These are phyloP conservation scores for Chromoteleia sp. DNA, from an alignment of 2,888 invertebrate species.

Conservation along the genomic window DNA sequence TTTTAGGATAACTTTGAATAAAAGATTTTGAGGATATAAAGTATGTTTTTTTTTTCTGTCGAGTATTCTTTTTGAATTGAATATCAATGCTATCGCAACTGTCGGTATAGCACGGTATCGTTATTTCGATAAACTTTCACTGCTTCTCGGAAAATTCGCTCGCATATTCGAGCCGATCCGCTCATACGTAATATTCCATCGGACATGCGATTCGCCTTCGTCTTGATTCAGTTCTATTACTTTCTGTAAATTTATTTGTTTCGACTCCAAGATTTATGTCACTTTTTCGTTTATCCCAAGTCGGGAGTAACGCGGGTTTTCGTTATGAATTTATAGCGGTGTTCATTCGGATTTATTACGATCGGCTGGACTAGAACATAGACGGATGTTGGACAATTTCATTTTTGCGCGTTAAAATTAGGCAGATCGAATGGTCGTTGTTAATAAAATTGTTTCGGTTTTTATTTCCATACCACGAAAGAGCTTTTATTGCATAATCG, in stretches of 20 bases:
- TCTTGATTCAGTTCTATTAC: slow-evolving; percentile 34
- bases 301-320: background rate
- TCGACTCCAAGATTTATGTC: slow-evolving; percentile 23
- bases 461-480: too few relatives aligned
- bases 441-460: too few relatives aligned
- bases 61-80: slow-evolving; percentile 7
- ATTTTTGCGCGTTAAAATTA: background rate
- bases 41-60: background rate
- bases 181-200: slow-evolving; percentile 20
- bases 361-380: background rate
- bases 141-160: slow-evolving; percentile 10
- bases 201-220: slow-evolving; percentile 23
- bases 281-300: slow-evolving; percentile 8
- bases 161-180: slow-evolving; percentile 10
- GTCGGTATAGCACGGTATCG: background rate
- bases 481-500: too few relatives aligned
- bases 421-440: too few relatives aligned
- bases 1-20: background rate
- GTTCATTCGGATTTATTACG: slow-evolving; percentile 17
- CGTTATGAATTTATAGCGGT: slow-evolving; percentile 24
- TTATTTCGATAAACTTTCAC: slow-evolving; percentile 36
- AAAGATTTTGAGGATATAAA: slow-evolving; percentile 4
- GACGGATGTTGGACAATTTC: background rate
- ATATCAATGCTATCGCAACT: background rate
- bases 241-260: slow-evolving; percentile 29